Base-by-base conservation (phyloP, 1,140 invertebrate genomes). In the Drosophila simulans region DNA sequence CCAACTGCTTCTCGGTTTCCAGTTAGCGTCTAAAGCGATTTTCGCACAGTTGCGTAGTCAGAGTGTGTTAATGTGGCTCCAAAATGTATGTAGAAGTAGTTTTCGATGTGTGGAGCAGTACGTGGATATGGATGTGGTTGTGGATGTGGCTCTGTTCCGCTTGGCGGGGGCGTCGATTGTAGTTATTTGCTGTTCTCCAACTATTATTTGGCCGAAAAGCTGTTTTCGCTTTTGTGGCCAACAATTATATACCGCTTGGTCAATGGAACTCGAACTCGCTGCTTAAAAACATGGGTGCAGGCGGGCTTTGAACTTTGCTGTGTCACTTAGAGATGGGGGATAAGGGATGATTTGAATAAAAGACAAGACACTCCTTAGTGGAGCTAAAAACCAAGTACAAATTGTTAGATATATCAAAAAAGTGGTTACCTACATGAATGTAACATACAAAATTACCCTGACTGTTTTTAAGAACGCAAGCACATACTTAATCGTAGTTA, bases 211-310 rank as follows among this genome's bases (percentile, higher is more conserved):
- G 7, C 7, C 15, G 51, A 73, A 74, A 77, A 79, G 80, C 64
- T 70, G 80, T 83, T 79, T 75, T 70, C 66, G 66, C 66, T 70
- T 70, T 70, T 70, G 66, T 12, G 66, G 63, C 49, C 35, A 54
- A 40, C 59, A 75, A 75, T 74, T 64, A 72, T 60, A 53, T 34
- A 27, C 45, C 27, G 71, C 70, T 63, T 42, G 68, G 63, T 86
- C 81, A 86, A 78, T 86, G 78, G 68, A 88, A 88, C 83, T 75
- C 62, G 59, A 82, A 82, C 79, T 77, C 57, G 43, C 37, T 59
- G 43, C 53, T 56, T 40, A 53, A 82, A 72, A 39, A 20, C 52
- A 22, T 68, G 31, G 59, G 46, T 54, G 49, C 78, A 72, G 66
- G 63, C 63, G 78, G 82, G 79, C 79, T 79, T 75, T 89, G 75